Base-by-base conservation (phyloP, 2,113 vertebrate species). In the Gobio gobio region DNA sequence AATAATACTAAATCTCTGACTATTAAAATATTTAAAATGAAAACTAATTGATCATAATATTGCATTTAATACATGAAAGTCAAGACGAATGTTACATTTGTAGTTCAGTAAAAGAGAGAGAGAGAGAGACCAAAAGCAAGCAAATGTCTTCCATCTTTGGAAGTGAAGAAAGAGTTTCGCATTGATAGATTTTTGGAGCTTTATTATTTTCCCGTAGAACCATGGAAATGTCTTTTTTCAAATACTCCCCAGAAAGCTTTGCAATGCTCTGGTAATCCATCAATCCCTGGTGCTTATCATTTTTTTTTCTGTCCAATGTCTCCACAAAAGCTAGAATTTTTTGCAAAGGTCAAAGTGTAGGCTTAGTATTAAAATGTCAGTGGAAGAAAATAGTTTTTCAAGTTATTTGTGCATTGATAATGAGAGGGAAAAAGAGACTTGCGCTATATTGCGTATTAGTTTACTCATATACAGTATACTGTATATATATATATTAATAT, bases 201-300 rank as follows among this genome's bases (percentile, higher is more conserved):
- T 70, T 70, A 22, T 40, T 40, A 70, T 70, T 70, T 70, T 40
- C 66, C 33, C 1, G 4, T 40, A 40, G 66, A 70, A 22, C 33
- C 66, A 4, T 70, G 33, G 1, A 70, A 40, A 70, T 33, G 66
- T 70, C 33, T n/a, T 70, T 70, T 68, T 70, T 40, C 33, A 70
- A 70, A 70, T 40, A 70, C 66, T 70, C 66, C 66, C 66, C 18
- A 12, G 33, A 70, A 70, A 40, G 66, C 66, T 70, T 70, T 40
- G 20, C 20, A 40, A 70, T 70, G 66, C 33, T 70, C 33, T 40
- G 66, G 33, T 40, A 70, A 70, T 70, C 66, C 33, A 22, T 70
- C 66, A 70, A 40, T 40, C 66, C 18, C 66, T 70, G 10, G 33
- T 70, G 9, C 33, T 70, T 68, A 8, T 68, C 10, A 0, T 20